Conservation (phyloP, 2,888 invertebrate species). For the Poecilus cupreus region DNA sequence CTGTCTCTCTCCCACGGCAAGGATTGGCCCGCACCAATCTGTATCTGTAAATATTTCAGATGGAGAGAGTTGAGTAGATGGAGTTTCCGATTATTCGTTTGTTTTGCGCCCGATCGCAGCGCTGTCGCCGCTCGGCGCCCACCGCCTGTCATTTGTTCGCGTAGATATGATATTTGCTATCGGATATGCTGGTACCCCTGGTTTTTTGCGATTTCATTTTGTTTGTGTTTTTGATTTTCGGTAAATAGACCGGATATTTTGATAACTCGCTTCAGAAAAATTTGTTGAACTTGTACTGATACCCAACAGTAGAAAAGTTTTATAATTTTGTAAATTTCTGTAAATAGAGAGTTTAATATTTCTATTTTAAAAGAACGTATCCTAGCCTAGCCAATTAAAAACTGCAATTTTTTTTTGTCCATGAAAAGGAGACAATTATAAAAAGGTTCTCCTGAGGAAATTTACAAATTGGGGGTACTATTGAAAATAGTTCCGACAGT, state of each 20-base stretch:
- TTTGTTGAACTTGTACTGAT: not conserved
- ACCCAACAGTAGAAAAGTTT: not conserved
- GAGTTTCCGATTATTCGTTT: constrained; percentile 49
- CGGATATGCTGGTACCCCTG: constrained; percentile 50
- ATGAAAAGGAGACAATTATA: too few species aligned
- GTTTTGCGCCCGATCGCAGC: constrained; percentile 14
- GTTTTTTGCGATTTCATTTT: constrained; percentile 42
- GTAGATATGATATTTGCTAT: constrained; percentile 52
- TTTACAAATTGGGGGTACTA: too few species aligned
- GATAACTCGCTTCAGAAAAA: constrained; percentile 19
- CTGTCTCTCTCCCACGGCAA: not conserved
- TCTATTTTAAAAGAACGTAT: too few species aligned
- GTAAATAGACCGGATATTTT: constrained; percentile 49
- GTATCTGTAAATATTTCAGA: constrained; percentile 53
- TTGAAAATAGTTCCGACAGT: too few species aligned
- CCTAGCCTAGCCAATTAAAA: too few species aligned
- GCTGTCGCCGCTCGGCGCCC: not conserved
- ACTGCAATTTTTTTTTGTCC: too few species aligned
- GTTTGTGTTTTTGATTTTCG: constrained; percentile 55
- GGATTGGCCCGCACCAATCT: constrained; percentile 45
- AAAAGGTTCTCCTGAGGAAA: too few species aligned
- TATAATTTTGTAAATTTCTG: not conserved
- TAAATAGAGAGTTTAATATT: too few species aligned
- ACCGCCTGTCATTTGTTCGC: constrained; percentile 33
- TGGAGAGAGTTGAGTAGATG: not conserved